Conservation (phyloP, 2,797 vertebrate species). For the Manis pentadactyla region DNA sequence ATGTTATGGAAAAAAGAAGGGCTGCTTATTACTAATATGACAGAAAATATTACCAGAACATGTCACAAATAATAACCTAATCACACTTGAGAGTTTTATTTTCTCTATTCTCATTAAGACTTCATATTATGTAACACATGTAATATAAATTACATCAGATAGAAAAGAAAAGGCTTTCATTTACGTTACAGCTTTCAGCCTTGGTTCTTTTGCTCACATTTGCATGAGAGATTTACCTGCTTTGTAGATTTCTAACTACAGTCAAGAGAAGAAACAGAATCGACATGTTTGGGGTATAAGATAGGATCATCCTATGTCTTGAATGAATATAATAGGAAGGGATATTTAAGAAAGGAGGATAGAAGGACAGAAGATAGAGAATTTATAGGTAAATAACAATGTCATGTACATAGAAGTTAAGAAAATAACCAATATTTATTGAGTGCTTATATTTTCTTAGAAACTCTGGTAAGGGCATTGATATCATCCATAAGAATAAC, state of each 20-base stretch:
- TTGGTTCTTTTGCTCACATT: not conserved
- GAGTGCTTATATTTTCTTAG: not conserved
- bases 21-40: not conserved
- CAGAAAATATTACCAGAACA: not conserved
- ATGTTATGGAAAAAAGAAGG: not conserved
- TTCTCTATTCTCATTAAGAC: not conserved
- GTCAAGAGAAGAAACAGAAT: not conserved
- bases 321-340: not conserved
- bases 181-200: not conserved
- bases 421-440: constrained; percentile 5
- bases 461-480: not conserved
- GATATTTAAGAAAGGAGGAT: not conserved
- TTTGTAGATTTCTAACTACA: not conserved
- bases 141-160: not conserved
- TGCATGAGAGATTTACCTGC: not conserved
- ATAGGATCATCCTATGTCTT: not conserved
- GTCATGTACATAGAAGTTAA: not conserved
- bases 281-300: not conserved
- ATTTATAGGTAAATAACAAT: not conserved
- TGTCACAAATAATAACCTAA: not conserved
- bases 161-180: not conserved
- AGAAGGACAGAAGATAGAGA: not conserved
- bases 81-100: not conserved
- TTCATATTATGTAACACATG: not conserved
- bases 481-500: not conserved